A percentile compares a stretch with the other conserved stretches of the same genome.
Evolutionary conservation across 2,113 vertebrate species (phyloP).

Genomic region (Galeopterus variegatus): DNA sequence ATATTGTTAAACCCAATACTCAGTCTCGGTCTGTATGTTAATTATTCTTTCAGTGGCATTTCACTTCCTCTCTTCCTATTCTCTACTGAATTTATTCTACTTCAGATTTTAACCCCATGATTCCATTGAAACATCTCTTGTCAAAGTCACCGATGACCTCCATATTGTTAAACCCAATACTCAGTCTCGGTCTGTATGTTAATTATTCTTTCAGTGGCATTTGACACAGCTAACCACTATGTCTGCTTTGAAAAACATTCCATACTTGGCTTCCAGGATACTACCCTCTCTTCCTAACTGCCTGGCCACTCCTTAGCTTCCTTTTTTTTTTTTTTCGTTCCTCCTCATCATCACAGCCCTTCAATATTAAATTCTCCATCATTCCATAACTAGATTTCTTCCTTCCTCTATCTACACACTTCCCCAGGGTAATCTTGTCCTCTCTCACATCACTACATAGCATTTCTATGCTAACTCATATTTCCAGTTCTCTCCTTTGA

Average conservation of each 20-base stretch:
- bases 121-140: accelerated
- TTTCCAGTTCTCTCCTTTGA: neutral
- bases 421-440: neutral
- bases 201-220: neutral
- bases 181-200: neutral
- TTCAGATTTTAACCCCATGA: neutral
- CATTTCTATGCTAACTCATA: neutral
- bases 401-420: neutral
- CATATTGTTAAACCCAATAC: neutral
- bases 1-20: neutral
- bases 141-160: neutral
- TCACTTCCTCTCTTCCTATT: neutral
- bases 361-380: neutral
- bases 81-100: neutral
- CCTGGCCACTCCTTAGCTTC: neutral
- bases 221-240: neutral
- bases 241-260: neutral
- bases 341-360: neutral
- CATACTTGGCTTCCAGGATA: neutral
- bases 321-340: neutral
- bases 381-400: neutral
- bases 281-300: neutral
- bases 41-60: neutral
- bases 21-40: neutral
- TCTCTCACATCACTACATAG: neutral